phyloP scores from a whole-genome alignment of 2,113 vertebrate genomes.

The Albula glossodonta region DNA sequence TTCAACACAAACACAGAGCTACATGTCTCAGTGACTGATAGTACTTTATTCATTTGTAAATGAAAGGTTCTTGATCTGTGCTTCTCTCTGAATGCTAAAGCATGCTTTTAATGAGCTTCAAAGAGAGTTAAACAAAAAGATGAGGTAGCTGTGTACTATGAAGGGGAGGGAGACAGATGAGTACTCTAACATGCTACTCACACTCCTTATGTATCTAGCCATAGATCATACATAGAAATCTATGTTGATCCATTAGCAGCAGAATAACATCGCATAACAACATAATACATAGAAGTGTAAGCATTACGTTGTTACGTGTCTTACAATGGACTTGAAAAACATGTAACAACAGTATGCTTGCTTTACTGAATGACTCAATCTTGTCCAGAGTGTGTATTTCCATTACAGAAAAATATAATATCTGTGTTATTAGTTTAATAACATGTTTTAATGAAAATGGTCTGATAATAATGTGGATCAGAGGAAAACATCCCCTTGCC shows the following conservation, averaged over 20 bases:
- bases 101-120: conserved; percentile 51
- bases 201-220: neutral
- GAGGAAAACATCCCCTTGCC: too few relatives aligned
- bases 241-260: neutral
- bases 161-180: neutral
- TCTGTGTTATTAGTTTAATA: too few relatives aligned
- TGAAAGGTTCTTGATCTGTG: neutral
- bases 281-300: too few relatives aligned
- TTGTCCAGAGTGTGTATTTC: too few relatives aligned
- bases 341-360: too few relatives aligned
- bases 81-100: conserved; percentile 23
- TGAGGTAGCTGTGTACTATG: conserved; percentile 26
- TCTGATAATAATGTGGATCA: too few relatives aligned
- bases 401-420: too few relatives aligned
- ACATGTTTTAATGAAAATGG: too few relatives aligned
- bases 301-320: too few relatives aligned
- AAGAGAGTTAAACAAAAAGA: conserved; percentile 50
- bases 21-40: neutral
- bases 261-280: too few relatives aligned
- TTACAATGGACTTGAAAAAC: too few relatives aligned
- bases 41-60: neutral
- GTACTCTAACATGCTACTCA: neutral
- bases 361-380: too few relatives aligned
- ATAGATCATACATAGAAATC: neutral
- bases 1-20: neutral